Conservation (phyloP, 2,797 vertebrate species). For the Diplodus sargus region DNA sequence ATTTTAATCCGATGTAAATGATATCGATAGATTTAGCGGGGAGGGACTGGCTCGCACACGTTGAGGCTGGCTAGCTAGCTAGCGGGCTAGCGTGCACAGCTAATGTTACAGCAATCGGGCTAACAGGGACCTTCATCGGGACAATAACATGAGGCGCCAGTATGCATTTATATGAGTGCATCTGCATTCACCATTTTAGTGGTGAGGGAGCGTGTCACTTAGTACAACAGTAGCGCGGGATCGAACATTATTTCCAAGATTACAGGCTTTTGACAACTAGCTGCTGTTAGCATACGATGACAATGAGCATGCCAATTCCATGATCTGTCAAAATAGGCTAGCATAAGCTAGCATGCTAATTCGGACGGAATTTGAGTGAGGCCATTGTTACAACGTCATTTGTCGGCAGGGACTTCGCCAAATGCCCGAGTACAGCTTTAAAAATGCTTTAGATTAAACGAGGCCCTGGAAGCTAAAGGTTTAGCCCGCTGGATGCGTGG, state of each 20-base stretch:
- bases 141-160: constrained; percentile 71
- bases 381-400: constrained; percentile 71
- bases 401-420: constrained; percentile 38
- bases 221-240: neutral
- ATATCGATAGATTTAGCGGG: constrained; percentile 46
- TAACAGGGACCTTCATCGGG: constrained; percentile 46
- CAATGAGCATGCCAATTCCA: constrained; percentile 81
- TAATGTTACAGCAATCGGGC: constrained; percentile 60
- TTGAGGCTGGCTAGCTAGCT: constrained; percentile 74
- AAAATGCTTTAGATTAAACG: neutral
- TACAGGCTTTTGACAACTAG: constrained; percentile 48
- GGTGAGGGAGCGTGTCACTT: neutral
- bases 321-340: constrained; percentile 84
- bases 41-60: constrained; percentile 72
- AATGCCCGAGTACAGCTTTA: constrained; percentile 8
- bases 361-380: constrained; percentile 68
- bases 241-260: constrained; percentile 12
- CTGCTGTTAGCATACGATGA: constrained; percentile 75
- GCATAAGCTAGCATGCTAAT: constrained; percentile 76
- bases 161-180: neutral
- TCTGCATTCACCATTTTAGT: neutral
- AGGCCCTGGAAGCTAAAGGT: constrained; percentile 53
- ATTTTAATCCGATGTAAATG: neutral
- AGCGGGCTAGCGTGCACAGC: constrained; percentile 65
- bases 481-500: constrained; percentile 70